Evolutionary conservation across 2,113 vertebrate species (phyloP), one percentile per base, ranked within the genome.

Genomic region (Anarhynchus alexandrinus): DNA sequence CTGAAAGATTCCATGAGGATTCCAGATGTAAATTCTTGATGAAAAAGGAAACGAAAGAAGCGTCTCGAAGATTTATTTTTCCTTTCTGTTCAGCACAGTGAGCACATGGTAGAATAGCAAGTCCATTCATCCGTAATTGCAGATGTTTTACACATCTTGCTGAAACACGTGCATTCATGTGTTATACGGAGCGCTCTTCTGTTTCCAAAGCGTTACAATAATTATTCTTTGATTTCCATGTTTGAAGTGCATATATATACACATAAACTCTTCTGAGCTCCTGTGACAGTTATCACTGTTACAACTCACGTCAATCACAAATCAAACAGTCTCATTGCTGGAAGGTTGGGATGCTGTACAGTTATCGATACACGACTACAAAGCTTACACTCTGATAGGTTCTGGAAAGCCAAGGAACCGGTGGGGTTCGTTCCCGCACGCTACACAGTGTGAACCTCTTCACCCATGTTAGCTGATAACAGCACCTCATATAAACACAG

Each of bases 91-190:
- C 91, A 94, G 92, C 82, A 57, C 74, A 93, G 80, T 42, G 80
- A 94, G 93, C 90, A 88, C 83, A 95, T 72, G 86, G 88, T 45
- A 59, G 81, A 96, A 97, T 93, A 96, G 93, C 2, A 3, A 88
- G 67, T 88, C 84, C 82, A 90, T 97, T 97, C 90, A 96, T 92
- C 95, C 78, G 45, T 92, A 86, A 88, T 40, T 95, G 94, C 97
- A 97, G 94, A 96, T 96, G 95, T 94, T 96, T 96, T 95, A 93
- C 86, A 94, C 94, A 96, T 96, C 90, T 96, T 96, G 84, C 71
- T 87, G 86, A 95, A 97, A 91, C 78, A 70, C 42, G 62, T 85
- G 78, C 77, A 90, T 86, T 93, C 93, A 61, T 65, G 45, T 69
- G 55, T 87, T 90, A 42, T 76, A 55, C 52, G 72, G n/a, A 76